phyloP scores from a whole-genome alignment of 2,797 vertebrate species.

The Cyclopterus lumpus region DNA sequence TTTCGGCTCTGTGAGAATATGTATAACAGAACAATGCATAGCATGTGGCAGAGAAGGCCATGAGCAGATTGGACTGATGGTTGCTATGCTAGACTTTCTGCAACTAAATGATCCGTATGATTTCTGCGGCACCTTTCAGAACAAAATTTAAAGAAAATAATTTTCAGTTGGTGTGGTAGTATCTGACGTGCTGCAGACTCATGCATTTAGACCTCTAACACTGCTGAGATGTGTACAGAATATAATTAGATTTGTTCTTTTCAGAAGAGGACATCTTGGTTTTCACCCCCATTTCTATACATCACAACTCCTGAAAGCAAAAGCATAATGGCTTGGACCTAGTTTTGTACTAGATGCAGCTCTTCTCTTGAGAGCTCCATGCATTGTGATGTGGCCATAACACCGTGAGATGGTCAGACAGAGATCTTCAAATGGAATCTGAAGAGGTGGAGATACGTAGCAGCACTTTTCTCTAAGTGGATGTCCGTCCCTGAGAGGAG shows the following conservation, averaged over 20 bases:
- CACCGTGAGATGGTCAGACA: conserved; percentile 29
- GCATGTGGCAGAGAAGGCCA: not conserved
- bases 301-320: conserved; percentile 16
- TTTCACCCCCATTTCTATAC: not conserved
- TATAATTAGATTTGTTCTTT: not conserved
- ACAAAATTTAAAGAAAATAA: conserved; percentile 6
- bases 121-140: conserved; percentile 19
- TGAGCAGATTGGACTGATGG: conserved; percentile 33
- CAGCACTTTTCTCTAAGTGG: conserved; percentile 64
- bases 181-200: not conserved
- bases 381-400: conserved; percentile 46
- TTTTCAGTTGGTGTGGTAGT: not conserved
- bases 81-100: conserved; percentile 29
- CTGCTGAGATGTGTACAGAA: not conserved
- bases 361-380: conserved; percentile 34
- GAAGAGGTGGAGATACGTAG: conserved; percentile 53
- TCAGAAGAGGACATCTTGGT: not conserved
- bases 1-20: conserved; percentile 6
- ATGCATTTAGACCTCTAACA: not conserved
- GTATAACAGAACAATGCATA: not conserved
- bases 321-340: conserved; percentile 9
- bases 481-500: conserved; percentile 51
- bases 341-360: conserved; percentile 22
- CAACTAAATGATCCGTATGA: conserved; percentile 29
- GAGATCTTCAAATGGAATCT: conserved; percentile 68